Conservation (phyloP, 1,140 invertebrate species). For the Trichomalopsis sarcophagae region DNA sequence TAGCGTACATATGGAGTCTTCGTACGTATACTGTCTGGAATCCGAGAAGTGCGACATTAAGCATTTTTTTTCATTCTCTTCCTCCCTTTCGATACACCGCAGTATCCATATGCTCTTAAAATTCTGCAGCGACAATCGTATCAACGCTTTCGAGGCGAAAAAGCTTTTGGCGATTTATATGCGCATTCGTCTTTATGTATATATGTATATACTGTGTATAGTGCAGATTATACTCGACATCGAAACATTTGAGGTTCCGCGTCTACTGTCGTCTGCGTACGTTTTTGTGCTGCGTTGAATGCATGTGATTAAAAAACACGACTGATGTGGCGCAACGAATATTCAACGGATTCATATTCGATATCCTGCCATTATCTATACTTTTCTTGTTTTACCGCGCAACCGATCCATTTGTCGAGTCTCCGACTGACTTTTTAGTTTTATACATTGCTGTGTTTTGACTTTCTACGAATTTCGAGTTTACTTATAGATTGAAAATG, state of each 20-base stretch:
- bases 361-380: background rate
- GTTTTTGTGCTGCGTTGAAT: background rate
- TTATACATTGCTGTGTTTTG: background rate
- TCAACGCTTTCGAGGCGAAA: conserved; percentile 3
- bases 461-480: background rate
- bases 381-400: background rate
- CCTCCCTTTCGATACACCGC: conserved; percentile 4
- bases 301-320: conserved; percentile 42
- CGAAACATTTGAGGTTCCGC: background rate
- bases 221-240: background rate
- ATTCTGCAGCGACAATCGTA: conserved; percentile 55
- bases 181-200: background rate
- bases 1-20: conserved; percentile 68
- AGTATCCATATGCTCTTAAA: conserved; percentile 68
- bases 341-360: conserved; percentile 34
- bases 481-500: too few species aligned
- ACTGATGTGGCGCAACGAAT: background rate
- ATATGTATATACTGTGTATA: background rate
- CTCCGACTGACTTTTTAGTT: background rate
- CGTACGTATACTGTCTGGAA: conserved; percentile 53
- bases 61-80: conserved; percentile 33
- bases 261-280: too few species aligned
- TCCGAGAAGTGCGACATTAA: conserved; percentile 61
- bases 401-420: background rate
- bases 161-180: conserved; percentile 36